Conservation (phyloP, 2,888 invertebrate genomes). For the Gasteruption jaculator region DNA sequence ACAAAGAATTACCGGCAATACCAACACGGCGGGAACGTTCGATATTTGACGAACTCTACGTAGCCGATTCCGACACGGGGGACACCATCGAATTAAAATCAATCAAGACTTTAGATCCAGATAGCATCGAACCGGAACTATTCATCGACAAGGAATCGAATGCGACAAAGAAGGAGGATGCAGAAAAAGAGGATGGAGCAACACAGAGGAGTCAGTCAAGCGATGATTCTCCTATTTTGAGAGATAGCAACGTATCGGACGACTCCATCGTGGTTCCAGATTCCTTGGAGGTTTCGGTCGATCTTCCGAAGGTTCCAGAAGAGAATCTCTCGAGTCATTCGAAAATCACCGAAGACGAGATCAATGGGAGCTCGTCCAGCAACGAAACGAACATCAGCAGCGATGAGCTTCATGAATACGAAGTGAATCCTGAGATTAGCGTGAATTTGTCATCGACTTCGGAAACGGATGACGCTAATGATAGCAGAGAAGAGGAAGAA, state of each 20-base stretch:
- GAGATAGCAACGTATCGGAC: conserved; percentile 10
- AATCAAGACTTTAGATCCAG: conserved; percentile 41
- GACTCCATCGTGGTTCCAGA: conserved; percentile 41
- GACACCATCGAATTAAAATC: conserved; percentile 42
- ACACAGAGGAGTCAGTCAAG: conserved; percentile 4
- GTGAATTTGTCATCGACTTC: not conserved
- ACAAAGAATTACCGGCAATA: not conserved
- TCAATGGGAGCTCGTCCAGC: conserved; percentile 31
- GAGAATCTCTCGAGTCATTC: conserved; percentile 16
- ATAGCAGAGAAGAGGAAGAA: too few species aligned
- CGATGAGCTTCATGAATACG: conserved; percentile 43
- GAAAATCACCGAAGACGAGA: conserved; percentile 29
- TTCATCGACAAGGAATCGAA: conserved; percentile 8
- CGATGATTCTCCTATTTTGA: not conserved
- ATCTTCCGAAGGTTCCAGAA: too few species aligned
- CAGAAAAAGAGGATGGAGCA: not conserved
- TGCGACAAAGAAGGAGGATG: not conserved
- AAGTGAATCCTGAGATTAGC: conserved; percentile 31
- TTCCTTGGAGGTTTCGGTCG: conserved; percentile 36
- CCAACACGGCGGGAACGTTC: conserved; percentile 16
- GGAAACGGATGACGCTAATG: conserved; percentile 1
- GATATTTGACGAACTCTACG: conserved; percentile 41
- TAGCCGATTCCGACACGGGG: conserved; percentile 42
- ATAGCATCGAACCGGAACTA: conserved; percentile 25
- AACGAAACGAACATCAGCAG: conserved; percentile 39